phyloP scores from a whole-genome alignment of 1,140 invertebrate genomes.

The Caenorhabditis remanei region DNA sequence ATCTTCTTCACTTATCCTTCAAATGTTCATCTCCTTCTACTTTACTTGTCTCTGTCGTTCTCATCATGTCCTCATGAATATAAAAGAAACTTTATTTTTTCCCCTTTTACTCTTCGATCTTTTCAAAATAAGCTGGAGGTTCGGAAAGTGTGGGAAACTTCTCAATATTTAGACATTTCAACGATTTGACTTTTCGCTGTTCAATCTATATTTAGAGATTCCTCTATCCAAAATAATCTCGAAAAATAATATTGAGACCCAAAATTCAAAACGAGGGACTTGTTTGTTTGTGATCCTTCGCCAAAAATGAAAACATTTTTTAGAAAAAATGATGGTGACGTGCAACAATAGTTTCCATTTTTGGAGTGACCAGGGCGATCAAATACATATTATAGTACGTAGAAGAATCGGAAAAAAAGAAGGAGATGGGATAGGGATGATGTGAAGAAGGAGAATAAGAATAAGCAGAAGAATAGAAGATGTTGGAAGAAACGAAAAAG shows the following conservation, averaged over 20 bases:
- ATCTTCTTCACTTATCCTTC: not conserved
- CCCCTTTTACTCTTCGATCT: not conserved
- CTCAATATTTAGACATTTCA: not conserved
- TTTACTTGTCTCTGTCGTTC: not conserved
- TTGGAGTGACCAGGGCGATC: slow-evolving; percentile 32
- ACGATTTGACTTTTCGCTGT: too few species aligned
- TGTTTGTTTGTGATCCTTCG: not conserved
- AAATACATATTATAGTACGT: slow-evolving; percentile 32
- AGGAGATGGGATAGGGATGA: not conserved
- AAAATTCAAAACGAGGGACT: not conserved
- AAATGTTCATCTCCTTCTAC: not conserved
- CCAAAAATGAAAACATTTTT: not conserved
- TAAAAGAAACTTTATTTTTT: not conserved
- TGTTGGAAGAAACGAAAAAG: not conserved
- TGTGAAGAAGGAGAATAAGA: not conserved
- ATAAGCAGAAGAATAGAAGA: not conserved
- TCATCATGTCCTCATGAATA: slow-evolving; percentile 23
- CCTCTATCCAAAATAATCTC: too few species aligned
- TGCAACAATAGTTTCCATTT: slow-evolving; percentile 29
- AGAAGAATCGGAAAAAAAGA: not conserved
- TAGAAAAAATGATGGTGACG: slow-evolving; percentile 1
- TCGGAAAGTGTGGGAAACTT: not conserved
- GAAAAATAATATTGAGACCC: too few species aligned
- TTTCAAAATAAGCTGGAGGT: not conserved
- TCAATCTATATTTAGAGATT: too few species aligned